phyloP scores from a whole-genome alignment of 2,888 invertebrate species.

The Malthinus seriepunctatus region DNA sequence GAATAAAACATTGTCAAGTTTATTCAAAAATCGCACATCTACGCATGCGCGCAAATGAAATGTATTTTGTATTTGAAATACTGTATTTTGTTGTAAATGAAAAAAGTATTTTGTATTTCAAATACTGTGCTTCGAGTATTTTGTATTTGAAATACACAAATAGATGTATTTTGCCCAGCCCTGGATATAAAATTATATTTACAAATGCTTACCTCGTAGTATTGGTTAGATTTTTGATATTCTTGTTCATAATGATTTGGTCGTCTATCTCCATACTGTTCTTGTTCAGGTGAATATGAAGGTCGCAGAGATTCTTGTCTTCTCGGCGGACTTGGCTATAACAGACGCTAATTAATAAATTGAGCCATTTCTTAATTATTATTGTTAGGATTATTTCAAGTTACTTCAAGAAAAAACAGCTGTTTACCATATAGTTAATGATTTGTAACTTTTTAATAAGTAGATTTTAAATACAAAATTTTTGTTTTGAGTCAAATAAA shows the following conservation, averaged over 20 bases:
- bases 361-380: background rate
- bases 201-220: conserved; percentile 48
- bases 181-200: background rate
- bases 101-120: too few species aligned
- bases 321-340: conserved; percentile 48
- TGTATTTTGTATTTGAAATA: too few species aligned
- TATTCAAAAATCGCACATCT: too few species aligned
- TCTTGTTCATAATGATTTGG: conserved; percentile 50
- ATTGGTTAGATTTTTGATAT: conserved; percentile 46
- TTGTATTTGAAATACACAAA: too few species aligned
- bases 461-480: conserved; percentile 2
- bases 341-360: conserved; percentile 7
- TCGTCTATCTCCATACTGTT: conserved; percentile 42
- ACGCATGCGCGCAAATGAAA: too few species aligned
- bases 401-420: too few species aligned
- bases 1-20: too few species aligned
- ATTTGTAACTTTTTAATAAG: too few species aligned
- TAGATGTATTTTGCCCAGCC: too few species aligned
- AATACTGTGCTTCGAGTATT: too few species aligned
- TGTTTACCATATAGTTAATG: background rate
- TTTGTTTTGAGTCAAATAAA: background rate
- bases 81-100: too few species aligned
- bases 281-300: conserved; percentile 48
- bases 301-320: conserved; percentile 39
- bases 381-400: background rate